Conservation (phyloP, 2,113 vertebrate species). For the Notechis scutatus region DNA sequence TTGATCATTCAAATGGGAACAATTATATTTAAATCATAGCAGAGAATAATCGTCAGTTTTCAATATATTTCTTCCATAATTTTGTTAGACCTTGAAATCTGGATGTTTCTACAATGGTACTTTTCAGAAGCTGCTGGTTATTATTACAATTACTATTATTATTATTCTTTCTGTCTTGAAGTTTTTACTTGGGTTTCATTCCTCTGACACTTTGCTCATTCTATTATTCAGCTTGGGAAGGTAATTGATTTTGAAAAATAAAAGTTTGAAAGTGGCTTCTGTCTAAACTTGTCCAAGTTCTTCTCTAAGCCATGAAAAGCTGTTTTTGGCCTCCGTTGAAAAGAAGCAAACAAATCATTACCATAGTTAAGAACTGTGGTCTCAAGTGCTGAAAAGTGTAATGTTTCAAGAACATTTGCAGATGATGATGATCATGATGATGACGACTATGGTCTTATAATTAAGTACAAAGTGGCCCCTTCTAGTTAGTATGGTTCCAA, state of each 20-base stretch:
- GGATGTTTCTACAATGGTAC: not conserved
- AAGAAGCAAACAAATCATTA: not conserved
- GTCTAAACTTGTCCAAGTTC: not conserved
- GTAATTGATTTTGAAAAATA: not conserved
- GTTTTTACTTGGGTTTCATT: not conserved
- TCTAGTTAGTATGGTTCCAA: not conserved
- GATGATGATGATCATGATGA: not conserved
- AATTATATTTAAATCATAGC: not conserved
- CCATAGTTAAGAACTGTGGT: not conserved
- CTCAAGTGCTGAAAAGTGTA: not conserved
- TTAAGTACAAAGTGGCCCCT: not conserved
- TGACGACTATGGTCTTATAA: not conserved
- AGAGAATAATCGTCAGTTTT: slow-evolving; percentile 1
- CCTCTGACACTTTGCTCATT: not conserved
- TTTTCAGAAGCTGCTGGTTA: slow-evolving; percentile 6
- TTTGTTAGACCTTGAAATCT: slow-evolving; percentile 35
- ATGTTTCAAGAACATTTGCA: not conserved
- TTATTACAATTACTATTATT: not conserved
- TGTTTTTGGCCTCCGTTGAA: not conserved
- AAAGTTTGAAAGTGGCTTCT: not conserved
- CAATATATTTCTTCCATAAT: slow-evolving; percentile 26
- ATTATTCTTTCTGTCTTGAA: slow-evolving; percentile 14
- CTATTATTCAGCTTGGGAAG: not conserved
- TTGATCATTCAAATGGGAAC: slow-evolving; percentile 35
- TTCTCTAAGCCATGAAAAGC: not conserved